Base-by-base conservation (phyloP, 2,113 vertebrate species). In the Mesitornis unicolor region DNA sequence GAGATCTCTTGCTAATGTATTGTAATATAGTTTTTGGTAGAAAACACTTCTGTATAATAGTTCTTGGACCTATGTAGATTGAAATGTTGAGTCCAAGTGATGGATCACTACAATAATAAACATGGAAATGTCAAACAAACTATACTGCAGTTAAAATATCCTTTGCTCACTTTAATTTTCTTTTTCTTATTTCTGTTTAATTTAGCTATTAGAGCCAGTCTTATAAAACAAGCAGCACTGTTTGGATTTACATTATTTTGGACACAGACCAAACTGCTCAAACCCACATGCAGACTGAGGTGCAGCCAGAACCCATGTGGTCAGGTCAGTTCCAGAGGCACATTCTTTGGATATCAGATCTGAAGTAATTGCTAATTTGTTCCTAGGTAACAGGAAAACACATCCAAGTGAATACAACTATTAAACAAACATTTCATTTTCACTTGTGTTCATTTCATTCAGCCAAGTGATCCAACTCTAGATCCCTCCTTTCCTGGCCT, bases 321-420 rank as follows among this genome's bases (percentile, higher is more conserved):
- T 69, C 77, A 87, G 77, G 54, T 74, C 69, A 79, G 65, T 51
- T 93, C 60, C 81, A 90, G 76, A 84, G 47, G 48, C 86, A 43
- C 25, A 29, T 94, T 96, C 86, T 91, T 92, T 65, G 75, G 48
- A 25, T 84, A 91, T 85, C 77, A 79, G 77, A 84, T 85, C 47
- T 76, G 65, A 90, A 91, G 40, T 71, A 91, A 76, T 68, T 76
- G 70, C 45, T 82, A 25, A 83, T 95, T 85, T 85, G 61, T 83
- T 92, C 73, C 90, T 91, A 69, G 79, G 74, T 80, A 90, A 93
- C 57, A 63, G 70, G 50, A 95, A 82, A 92, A 93, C 61, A 84
- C 43, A 76, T 69, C 38, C 7, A 89, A 95, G 26, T 65, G 31
- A 53, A 61, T 36, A 63, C 51, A 87, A 35, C 22, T 61, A 36